Conservation (phyloP, 2,888 invertebrate genomes). For the Heliconius ethilla region DNA sequence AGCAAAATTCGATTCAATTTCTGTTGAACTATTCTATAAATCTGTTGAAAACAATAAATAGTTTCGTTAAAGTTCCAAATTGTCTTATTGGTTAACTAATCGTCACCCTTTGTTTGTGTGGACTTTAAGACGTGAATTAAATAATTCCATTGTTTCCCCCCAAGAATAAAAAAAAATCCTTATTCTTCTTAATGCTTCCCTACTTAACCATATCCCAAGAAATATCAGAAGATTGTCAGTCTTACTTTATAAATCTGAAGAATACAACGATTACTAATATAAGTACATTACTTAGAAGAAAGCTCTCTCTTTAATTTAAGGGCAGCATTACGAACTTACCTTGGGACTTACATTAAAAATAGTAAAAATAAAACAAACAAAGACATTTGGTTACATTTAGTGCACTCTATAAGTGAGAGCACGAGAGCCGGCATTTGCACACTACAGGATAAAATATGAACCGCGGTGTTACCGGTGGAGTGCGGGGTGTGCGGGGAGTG, state of each 20-base stretch:
- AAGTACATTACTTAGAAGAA: neutral
- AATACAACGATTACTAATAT: neutral
- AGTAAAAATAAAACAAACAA: neutral
- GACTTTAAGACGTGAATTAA: neutral
- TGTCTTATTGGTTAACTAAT: neutral
- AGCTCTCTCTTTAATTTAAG: too few species aligned
- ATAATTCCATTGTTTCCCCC: neutral
- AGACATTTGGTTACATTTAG: neutral
- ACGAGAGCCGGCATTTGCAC: neutral
- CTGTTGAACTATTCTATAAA: too few species aligned
- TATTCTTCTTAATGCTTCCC: too few species aligned
- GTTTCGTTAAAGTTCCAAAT: too few species aligned
- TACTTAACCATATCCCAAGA: too few species aligned
- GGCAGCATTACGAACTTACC: neutral
- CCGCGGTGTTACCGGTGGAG: neutral
- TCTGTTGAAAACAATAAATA: too few species aligned
- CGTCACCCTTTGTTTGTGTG: neutral
- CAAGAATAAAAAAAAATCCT: neutral
- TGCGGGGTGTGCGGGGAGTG: too few species aligned
- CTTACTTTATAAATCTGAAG: neutral
- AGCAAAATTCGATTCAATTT: neutral
- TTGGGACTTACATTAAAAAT: neutral
- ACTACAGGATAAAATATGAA: conserved; percentile 24
- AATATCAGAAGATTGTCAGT: too few species aligned
- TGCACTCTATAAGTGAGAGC: neutral